Evolutionary conservation across 2,113 vertebrate genomes (phyloP).

Genomic region (Clinocottus analis): DNA sequence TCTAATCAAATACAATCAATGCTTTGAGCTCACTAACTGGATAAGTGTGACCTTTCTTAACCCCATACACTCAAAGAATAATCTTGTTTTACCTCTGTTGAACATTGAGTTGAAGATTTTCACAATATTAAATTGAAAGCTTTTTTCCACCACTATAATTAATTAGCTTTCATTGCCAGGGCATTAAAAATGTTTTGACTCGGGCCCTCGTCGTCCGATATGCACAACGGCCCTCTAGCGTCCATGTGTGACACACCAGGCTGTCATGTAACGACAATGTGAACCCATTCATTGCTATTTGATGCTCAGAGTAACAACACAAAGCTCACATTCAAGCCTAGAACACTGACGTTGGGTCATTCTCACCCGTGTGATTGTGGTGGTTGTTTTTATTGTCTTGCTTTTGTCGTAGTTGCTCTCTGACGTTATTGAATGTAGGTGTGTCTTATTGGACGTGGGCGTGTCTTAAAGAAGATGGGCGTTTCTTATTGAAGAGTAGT

Average conservation of each 20-base stretch:
- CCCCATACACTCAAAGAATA: background rate
- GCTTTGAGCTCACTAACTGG: background rate
- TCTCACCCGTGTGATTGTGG: no score
- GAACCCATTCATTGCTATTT: background rate
- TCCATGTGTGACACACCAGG: background rate
- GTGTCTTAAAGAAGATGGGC: no score
- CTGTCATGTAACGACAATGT: background rate
- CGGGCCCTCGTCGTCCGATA: no score
- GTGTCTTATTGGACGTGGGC: no score
- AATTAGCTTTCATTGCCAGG: background rate
- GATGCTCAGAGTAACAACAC: background rate
- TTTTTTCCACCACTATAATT: background rate
- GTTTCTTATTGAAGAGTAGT: no score
- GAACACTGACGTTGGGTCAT: no score
- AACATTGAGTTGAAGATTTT: background rate
- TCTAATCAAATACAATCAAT: background rate
- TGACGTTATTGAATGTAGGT: no score
- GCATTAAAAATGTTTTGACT: background rate
- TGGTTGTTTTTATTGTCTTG: no score
- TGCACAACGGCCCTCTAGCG: background rate
- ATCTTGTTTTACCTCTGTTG: background rate
- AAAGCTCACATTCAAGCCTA: no score
- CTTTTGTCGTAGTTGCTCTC: no score
- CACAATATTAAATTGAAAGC: background rate
- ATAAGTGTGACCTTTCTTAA: background rate